A percentile compares a stretch with the other conserved stretches of the same genome.
These are phyloP conservation scores for Cyaniris semiargus DNA, from an alignment of 2,888 invertebrate species.

Conservation along the genomic window DNA sequence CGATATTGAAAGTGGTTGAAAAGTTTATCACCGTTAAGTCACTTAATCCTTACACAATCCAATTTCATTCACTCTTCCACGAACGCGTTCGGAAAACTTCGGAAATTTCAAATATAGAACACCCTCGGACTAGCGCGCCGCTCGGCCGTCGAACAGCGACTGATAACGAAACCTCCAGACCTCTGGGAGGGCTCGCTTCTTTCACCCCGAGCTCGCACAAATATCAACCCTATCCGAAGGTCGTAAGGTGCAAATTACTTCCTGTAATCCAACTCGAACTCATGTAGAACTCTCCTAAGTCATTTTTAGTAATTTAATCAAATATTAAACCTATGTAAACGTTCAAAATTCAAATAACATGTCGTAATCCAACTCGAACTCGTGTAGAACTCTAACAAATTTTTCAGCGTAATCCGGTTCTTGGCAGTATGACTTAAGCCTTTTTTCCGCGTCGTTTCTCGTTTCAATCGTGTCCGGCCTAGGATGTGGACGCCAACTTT, in stretches of 20 bases:
- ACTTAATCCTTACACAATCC: conserved; percentile 66
- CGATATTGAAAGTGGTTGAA: conserved; percentile 71
- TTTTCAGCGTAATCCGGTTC: conserved; percentile 71
- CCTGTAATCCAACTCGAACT: conserved; percentile 51
- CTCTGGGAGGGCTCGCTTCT: conserved; percentile 70
- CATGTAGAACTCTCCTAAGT: conserved; percentile 40
- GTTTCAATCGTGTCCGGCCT: conserved; percentile 68
- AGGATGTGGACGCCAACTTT: conserved; percentile 76
- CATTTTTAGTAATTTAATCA: conserved; percentile 68
- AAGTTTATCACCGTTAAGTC: conserved; percentile 54
- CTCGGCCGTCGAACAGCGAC: conserved; percentile 75
- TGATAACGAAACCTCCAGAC: conserved; percentile 73
- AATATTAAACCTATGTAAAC: conserved; percentile 61
- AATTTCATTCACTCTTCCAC: conserved; percentile 55
- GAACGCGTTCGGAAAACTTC: conserved; percentile 72
- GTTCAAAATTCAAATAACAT: conserved; percentile 53
- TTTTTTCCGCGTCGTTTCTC: conserved; percentile 68
- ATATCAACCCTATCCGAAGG: conserved; percentile 55
- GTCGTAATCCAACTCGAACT: conserved; percentile 51
- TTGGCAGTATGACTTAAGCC: conserved; percentile 65
- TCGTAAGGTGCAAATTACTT: conserved; percentile 61
- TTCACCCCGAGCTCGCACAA: conserved; percentile 55
- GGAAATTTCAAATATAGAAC: conserved; percentile 47
- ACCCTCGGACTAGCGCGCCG: conserved; percentile 58
- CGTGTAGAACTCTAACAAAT: conserved; percentile 44